Conservation (phyloP, 2,888 invertebrate species). For the Caenorhabditis becei region DNA sequence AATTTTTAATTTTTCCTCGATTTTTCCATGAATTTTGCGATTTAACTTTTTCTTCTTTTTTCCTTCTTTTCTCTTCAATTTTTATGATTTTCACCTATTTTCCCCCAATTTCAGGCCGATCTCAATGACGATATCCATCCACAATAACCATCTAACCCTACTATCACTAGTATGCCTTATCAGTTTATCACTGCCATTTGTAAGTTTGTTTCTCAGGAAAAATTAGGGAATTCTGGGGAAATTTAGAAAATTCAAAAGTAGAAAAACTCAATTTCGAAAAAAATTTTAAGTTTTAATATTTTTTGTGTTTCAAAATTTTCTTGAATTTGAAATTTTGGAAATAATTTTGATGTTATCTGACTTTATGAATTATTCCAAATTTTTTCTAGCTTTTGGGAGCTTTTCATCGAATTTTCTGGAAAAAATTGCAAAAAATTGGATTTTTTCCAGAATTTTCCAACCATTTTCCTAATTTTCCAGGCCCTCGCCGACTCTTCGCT, state of each 20-base stretch:
- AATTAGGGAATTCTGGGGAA: neutral
- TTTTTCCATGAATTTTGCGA: too few species aligned
- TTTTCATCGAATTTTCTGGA: neutral
- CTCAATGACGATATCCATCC: conserved; percentile 48
- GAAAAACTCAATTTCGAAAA: neutral
- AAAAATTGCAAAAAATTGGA: neutral
- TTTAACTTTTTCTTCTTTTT: neutral
- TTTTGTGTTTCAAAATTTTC: neutral
- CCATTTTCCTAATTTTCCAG: conserved; percentile 14
- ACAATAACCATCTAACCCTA: conserved; percentile 2
- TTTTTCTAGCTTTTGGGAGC: neutral
- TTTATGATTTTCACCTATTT: neutral
- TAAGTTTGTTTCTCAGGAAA: neutral
- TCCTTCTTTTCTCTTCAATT: neutral
- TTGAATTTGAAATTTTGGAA: too few species aligned
- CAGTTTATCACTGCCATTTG: neutral
- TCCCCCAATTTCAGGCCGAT: conserved; percentile 31
- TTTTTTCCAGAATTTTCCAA: neutral
- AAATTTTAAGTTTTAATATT: too few species aligned
- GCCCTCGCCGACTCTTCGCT: neutral
- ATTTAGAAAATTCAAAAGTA: neutral
- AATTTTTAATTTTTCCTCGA: neutral
- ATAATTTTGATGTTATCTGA: too few species aligned
- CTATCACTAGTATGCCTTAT: conserved; percentile 16
- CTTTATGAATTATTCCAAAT: neutral